A percentile compares a stretch with the other conserved stretches of the same genome.
These are phyloP conservation scores for Saccostrea cuccullata DNA, from an alignment of 1,140 invertebrate species.

Conservation along the genomic window DNA sequence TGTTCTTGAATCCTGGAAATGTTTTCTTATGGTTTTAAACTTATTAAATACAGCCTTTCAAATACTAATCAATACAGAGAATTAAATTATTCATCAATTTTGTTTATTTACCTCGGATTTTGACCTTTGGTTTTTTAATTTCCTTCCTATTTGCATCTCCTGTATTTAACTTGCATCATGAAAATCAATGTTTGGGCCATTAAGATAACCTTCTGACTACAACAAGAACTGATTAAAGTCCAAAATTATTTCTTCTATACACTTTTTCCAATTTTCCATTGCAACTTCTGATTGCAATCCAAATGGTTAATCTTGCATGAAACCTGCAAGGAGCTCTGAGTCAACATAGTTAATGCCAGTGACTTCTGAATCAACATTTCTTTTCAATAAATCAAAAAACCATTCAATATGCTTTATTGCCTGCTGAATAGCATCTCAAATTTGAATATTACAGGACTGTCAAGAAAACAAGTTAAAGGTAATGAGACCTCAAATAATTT, in stretches of 20 bases:
- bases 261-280: background rate
- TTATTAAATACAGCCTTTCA: background rate
- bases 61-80: background rate
- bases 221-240: background rate
- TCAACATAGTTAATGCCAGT: background rate
- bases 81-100: background rate
- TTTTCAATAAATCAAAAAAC: no score
- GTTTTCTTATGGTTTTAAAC: no score
- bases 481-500: no score
- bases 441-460: no score
- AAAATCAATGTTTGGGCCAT: background rate
- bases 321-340: background rate
- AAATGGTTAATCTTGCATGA: background rate
- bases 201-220: background rate
- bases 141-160: background rate
- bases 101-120: background rate
- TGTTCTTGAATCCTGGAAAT: no score
- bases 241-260: background rate
- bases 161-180: background rate
- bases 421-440: no score
- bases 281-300: background rate
- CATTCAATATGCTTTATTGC: no score
- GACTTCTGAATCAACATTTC: no score
- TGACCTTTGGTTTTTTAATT: background rate
- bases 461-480: no score